Percentiles rank a stretch among this genome's conserved stretches.
These are phyloP conservation scores for Poicephalus meyeri DNA, from an alignment of 2,113 vertebrate species.

Conservation along the genomic window DNA sequence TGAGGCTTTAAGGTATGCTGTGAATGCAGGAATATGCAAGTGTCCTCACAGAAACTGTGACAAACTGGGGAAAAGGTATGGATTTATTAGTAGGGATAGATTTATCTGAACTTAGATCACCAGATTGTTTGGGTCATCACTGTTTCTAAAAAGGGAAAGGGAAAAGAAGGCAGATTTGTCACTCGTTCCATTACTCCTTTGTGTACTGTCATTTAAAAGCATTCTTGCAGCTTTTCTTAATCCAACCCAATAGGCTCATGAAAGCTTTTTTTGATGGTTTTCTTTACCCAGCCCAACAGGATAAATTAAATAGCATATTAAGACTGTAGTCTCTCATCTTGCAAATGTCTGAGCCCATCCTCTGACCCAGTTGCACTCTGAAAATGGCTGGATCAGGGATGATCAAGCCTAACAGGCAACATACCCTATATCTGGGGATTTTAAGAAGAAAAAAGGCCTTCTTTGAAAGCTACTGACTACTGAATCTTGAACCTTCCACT, in stretches of 20 bases:
- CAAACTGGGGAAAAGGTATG: background rate
- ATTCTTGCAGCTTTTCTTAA: constrained; percentile 8
- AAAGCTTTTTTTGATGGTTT: constrained; percentile 19
- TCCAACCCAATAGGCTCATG: background rate
- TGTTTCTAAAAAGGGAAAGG: background rate
- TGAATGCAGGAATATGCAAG: background rate
- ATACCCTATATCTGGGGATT: background rate
- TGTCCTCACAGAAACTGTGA: background rate
- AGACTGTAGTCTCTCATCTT: background rate
- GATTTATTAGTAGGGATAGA: background rate
- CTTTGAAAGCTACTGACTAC: background rate
- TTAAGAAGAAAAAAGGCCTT: background rate
- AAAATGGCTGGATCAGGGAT: background rate
- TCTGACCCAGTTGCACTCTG: background rate
- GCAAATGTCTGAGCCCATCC: background rate
- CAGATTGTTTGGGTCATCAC: background rate
- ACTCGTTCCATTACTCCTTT: background rate
- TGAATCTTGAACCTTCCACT: background rate
- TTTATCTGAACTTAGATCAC: background rate
- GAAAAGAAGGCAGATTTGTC: background rate
- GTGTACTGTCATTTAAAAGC: background rate
- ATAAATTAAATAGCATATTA: constrained; percentile 8
- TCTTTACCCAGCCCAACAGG: background rate
- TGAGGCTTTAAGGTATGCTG: background rate
- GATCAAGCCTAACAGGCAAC: background rate